A percentile compares a stretch with the other conserved stretches of the same genome.
These are phyloP conservation scores for Heliconius hermathena DNA, from an alignment of 1,140 invertebrate genomes.

Conservation along the genomic window DNA sequence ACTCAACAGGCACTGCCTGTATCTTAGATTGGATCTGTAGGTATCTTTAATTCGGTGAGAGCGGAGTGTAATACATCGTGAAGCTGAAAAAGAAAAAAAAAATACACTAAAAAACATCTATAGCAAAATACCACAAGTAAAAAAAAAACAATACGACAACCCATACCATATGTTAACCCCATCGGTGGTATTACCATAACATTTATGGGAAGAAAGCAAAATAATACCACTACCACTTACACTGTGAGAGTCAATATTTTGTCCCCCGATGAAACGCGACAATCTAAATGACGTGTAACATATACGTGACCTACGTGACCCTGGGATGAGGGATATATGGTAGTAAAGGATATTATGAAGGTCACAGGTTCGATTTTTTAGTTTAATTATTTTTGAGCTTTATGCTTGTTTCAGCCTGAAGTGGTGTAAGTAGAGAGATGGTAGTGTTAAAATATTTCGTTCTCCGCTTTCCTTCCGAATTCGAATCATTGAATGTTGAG, in stretches of 20 bases:
- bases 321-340: constrained; percentile 18
- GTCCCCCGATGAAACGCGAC: constrained; percentile 68
- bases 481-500: no score
- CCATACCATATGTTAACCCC: constrained; percentile 73
- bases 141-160: background rate
- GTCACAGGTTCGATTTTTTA: background rate
- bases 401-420: background rate
- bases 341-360: constrained; percentile 33
- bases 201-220: constrained; percentile 71
- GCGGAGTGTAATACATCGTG: no score
- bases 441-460: no score
- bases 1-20: no score
- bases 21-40: no score
- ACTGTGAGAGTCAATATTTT: constrained; percentile 59
- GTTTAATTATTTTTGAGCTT: background rate
- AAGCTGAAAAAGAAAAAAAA: background rate
- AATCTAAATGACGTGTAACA: constrained; percentile 76
- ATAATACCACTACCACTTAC: constrained; percentile 68
- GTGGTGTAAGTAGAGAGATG: no score
- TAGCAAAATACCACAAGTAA: background rate
- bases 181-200: constrained; percentile 73
- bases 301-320: constrained; percentile 69
- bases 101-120: no score
- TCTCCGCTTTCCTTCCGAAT: no score
- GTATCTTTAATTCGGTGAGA: no score